Base-by-base conservation (phyloP, 92 coral and sea anemone genomes). In the Paragorgia papillata region DNA sequence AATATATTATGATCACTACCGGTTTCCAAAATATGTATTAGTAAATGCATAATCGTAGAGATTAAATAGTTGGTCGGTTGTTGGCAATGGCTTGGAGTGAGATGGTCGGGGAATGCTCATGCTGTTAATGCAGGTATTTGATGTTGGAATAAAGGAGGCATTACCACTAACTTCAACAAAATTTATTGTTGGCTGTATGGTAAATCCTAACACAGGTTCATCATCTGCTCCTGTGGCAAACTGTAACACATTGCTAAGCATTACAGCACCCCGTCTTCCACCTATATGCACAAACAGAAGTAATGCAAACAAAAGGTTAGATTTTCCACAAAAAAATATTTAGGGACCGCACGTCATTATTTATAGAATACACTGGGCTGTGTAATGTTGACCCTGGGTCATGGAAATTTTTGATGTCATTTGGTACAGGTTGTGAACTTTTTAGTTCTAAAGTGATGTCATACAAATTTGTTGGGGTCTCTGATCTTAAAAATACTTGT, bases 21-120 rank as follows among this genome's bases (percentile, higher is more conserved):
- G 30, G 29, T 74, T 74, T 19, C 88, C 85, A 73, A 85, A 80
- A 66, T 61, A 85, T 43, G 69, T 66, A 62, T 73, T 62, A 27
- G 85, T 27, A 80, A 83, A 85, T 35, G 88, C 88, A 85, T 63
- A 74, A 46, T 80, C 79, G 64, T 71, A 71, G 37, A 85, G 64
- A 49, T 57, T 46, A 67, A 57, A 74, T 21, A 85, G 73, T 29
- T 24, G 46, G 35, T 62, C 66, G 31, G 65, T 43, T 7, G 43
- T 26, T 69, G 84, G 80, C 33, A 79, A 73, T 32, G 79, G 84
- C 51, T 58, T 69, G 28, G n/a, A 22, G 33, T 44, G 40, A 66
- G 79, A 43, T 67, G 79, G 80, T 57, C 83, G 24, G 39, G 84
- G 88, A 50, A 84, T 37, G 26, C 48, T 66, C 33, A 84, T 30